These are phyloP conservation scores for Axis porcinus DNA, from an alignment of 2,113 vertebrate genomes.

Conservation along the genomic window DNA sequence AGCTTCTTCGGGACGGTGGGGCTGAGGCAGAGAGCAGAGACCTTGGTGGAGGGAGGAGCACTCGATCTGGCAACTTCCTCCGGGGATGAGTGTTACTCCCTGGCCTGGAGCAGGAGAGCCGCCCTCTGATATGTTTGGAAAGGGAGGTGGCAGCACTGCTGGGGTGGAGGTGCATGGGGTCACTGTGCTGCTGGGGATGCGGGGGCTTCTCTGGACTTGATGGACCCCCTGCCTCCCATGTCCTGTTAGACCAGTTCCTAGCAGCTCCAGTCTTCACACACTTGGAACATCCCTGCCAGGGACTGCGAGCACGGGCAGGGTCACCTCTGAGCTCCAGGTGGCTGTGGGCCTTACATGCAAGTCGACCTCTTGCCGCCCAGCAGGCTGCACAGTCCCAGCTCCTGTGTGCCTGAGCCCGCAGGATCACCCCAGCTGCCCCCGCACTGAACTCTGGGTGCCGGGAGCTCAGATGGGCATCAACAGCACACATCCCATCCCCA, in stretches of 20 bases:
- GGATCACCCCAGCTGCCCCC: rapidly evolving
- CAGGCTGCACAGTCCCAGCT: neutral
- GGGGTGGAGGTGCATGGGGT: too few species aligned
- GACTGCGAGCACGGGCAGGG: rapidly evolving
- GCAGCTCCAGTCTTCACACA: neutral
- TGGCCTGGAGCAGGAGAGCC: neutral
- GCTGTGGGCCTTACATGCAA: rapidly evolving
- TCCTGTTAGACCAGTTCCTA: neutral
- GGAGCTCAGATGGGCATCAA: neutral
- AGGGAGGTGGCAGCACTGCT: rapidly evolving
- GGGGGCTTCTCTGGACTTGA: neutral
- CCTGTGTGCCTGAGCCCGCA: rapidly evolving
- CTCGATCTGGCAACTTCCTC: neutral
- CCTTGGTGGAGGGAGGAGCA: neutral
- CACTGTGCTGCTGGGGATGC: neutral
- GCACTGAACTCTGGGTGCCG: neutral
- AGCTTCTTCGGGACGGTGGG: neutral
- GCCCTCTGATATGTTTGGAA: neutral
- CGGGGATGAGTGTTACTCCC: rapidly evolving
- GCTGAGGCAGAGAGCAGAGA: neutral
- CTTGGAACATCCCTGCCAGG: neutral
- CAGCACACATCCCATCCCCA: rapidly evolving
- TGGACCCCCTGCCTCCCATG: rapidly evolving
- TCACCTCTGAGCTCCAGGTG: neutral
- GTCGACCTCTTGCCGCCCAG: rapidly evolving